Evolutionary conservation across 2,888 invertebrate species (phyloP).

Genomic region (Bursaphelenchus okinawaensis): DNA sequence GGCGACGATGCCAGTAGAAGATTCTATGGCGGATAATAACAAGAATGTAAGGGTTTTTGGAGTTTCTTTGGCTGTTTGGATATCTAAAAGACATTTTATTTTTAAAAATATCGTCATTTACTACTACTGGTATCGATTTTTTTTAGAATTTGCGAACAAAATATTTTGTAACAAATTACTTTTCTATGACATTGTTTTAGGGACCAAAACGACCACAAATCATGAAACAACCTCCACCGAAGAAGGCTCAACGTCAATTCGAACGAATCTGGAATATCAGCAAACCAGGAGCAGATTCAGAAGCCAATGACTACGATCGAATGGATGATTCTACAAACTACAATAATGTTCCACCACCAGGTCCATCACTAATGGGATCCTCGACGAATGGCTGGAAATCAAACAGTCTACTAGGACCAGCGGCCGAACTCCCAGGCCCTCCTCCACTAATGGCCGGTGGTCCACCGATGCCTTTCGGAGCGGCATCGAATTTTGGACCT

Average conservation of each 20-base stretch:
- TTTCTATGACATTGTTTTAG: no score
- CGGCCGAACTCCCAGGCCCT: not conserved
- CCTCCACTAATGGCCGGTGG: no score
- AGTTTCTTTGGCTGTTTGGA: no score
- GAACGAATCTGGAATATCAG: slow-evolving; percentile 54
- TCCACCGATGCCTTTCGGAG: no score
- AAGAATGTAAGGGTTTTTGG: not conserved
- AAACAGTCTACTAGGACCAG: not conserved
- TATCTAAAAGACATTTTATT: no score
- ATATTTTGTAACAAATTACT: no score
- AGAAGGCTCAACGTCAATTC: slow-evolving; percentile 55
- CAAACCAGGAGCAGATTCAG: slow-evolving; percentile 11
- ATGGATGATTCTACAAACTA: not conserved
- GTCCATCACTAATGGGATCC: not conserved
- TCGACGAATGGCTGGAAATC: not conserved
- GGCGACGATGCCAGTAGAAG: slow-evolving; percentile 31
- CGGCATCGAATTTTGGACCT: no score
- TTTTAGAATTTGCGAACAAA: no score
- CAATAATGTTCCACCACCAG: not conserved
- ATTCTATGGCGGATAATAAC: slow-evolving; percentile 3
- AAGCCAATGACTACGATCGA: not conserved
- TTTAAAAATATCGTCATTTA: no score
- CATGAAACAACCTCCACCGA: slow-evolving; percentile 55
- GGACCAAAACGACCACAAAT: slow-evolving; percentile 49
- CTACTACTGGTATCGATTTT: no score